A percentile compares a stretch with the other conserved stretches of the same genome.
Conservation (phyloP, 2,113 vertebrate species). For the Istiophorus platypterus region DNA sequence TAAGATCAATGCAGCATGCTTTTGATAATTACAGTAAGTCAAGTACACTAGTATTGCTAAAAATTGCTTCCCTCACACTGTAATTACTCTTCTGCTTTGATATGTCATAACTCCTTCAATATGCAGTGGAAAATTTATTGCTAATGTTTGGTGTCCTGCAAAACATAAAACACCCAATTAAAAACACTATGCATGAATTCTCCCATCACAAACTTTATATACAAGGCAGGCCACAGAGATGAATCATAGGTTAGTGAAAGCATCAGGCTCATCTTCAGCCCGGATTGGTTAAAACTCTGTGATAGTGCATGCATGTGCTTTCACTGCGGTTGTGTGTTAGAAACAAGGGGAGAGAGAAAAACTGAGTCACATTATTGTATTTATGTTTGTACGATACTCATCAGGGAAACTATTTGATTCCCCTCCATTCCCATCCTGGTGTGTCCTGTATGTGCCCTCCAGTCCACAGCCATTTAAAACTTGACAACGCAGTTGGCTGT, state of each 20-base stretch:
- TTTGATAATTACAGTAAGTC: conserved; percentile 21
- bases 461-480: conserved; percentile 58
- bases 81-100: conserved; percentile 22
- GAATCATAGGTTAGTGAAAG: conserved; percentile 73
- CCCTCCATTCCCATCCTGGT: conserved; percentile 45
- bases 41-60: conserved; percentile 4
- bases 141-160: conserved; percentile 50
- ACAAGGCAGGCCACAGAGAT: conserved; percentile 33
- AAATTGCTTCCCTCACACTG: conserved; percentile 4
- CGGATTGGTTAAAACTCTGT: neutral
- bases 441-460: conserved; percentile 6
- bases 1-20: neutral
- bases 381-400: conserved; percentile 11
- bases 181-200: conserved; percentile 64
- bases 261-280: conserved; percentile 44
- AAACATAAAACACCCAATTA: conserved; percentile 62
- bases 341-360: conserved; percentile 17
- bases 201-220: conserved; percentile 44
- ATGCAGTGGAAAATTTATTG: conserved; percentile 25
- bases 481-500: conserved; percentile 54
- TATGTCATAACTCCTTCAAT: conserved; percentile 14
- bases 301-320: neutral
- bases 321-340: neutral
- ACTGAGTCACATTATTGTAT: conserved; percentile 20
- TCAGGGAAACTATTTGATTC: conserved; percentile 39